These are phyloP conservation scores for Hyperoplus lanceolatus DNA, from an alignment of 2,797 vertebrate species.

Conservation along the genomic window DNA sequence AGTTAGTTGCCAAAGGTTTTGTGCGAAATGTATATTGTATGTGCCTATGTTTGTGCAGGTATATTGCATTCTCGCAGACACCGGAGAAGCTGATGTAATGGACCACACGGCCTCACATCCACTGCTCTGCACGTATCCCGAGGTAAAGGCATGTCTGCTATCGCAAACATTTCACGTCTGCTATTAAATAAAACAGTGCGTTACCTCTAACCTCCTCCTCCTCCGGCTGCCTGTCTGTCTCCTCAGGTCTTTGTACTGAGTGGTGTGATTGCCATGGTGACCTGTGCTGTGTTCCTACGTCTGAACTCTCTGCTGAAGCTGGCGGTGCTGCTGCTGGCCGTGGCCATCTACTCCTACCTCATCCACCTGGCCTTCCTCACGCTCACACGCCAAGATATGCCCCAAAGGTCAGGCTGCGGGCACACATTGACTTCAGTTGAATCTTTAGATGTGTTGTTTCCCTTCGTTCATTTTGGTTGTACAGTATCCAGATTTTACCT, in stretches of 20 bases:
- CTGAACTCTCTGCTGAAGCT: slow-evolving; percentile 86
- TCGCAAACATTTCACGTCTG: background rate
- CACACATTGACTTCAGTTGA: background rate
- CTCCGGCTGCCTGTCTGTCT: background rate
- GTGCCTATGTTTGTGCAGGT: slow-evolving; percentile 63
- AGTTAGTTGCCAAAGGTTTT: background rate
- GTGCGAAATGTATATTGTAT: background rate
- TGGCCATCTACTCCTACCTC: slow-evolving; percentile 80
- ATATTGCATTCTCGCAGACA: slow-evolving; percentile 78
- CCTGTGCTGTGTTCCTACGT: slow-evolving; percentile 86
- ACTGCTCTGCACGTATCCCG: slow-evolving; percentile 79
- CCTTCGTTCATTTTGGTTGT: too few species aligned
- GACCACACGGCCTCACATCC: slow-evolving; percentile 48
- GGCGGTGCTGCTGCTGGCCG: slow-evolving; percentile 77
- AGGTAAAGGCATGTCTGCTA: slow-evolving; percentile 66
- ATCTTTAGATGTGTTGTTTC: background rate
- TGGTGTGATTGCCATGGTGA: slow-evolving; percentile 86
- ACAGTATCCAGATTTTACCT: too few species aligned
- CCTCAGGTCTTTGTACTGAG: slow-evolving; percentile 82
- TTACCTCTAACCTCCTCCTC: background rate
- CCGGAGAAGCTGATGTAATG: slow-evolving; percentile 45
- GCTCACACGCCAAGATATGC: slow-evolving; percentile 55
- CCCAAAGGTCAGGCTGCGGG: slow-evolving; percentile 56
- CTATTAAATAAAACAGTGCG: background rate
- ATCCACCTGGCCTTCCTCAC: slow-evolving; percentile 79